Evolutionary conservation across 2,113 vertebrate genomes (phyloP).

Genomic region (Microtus montanus): DNA sequence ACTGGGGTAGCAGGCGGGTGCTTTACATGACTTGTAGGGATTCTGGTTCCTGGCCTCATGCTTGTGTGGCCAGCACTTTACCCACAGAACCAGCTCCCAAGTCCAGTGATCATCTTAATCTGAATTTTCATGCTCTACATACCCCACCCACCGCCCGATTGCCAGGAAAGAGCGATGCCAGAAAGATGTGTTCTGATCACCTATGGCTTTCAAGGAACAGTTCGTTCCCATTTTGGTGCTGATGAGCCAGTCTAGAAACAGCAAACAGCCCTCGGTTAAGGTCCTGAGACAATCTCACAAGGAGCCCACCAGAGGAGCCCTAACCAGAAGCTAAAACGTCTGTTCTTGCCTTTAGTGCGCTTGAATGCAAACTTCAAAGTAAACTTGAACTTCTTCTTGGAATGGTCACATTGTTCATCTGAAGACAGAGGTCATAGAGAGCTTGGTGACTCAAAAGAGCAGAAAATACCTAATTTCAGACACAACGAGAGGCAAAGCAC

Average conservation of each 20-base stretch:
- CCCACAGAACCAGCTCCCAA: not conserved
- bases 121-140: not conserved
- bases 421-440: constrained; percentile 23
- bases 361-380: constrained; percentile 35
- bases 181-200: not conserved
- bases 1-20: no score
- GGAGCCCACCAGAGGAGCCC: not conserved
- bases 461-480: constrained; percentile 39
- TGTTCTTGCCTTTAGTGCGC: constrained; percentile 19
- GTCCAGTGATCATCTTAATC: not conserved
- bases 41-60: not conserved
- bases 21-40: not conserved
- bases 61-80: not conserved
- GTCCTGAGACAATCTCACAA: constrained; percentile 12
- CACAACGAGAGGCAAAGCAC: constrained; percentile 51
- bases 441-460: constrained; percentile 2
- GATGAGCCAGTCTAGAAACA: constrained; percentile 23
- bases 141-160: not conserved
- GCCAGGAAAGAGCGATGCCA: constrained; percentile 25
- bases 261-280: not conserved
- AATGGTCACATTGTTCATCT: not conserved
- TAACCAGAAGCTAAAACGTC: constrained; percentile 50
- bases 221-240: not conserved
- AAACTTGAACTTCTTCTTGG: constrained; percentile 49
- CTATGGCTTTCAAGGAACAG: not conserved